Conservation (phyloP, 2,113 vertebrate species). For the Rhodinocichla rosea region DNA sequence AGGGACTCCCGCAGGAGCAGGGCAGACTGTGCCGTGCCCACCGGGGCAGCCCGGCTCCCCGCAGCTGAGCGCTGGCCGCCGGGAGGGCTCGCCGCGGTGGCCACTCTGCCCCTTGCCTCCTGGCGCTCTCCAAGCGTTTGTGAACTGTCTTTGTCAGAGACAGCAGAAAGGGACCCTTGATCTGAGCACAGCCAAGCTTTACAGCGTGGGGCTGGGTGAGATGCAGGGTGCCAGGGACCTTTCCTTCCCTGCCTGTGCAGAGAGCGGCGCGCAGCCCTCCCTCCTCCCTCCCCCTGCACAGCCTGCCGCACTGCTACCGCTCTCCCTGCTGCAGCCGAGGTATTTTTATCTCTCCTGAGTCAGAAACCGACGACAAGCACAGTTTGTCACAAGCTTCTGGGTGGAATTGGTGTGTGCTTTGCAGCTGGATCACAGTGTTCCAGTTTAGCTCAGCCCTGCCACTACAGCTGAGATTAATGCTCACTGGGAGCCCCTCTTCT, state of each 20-base stretch:
- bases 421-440: constrained; percentile 1
- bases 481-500: neutral
- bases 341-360: constrained; percentile 60
- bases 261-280: neutral
- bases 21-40: neutral
- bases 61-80: neutral
- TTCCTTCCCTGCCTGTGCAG: neutral
- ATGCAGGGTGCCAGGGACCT: fast-evolving
- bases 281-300: neutral
- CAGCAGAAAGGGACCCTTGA: neutral
- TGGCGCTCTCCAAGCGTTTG: neutral
- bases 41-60: neutral
- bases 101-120: neutral
- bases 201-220: fast-evolving
- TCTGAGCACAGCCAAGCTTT: neutral
- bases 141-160: neutral
- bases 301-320: neutral
- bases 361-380: constrained; percentile 22
- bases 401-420: neutral
- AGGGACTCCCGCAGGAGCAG: fast-evolving
- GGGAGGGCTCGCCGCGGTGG: fast-evolving
- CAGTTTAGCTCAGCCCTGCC: neutral
- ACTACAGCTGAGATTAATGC: neutral
- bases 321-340: constrained; percentile 21
- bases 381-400: constrained; percentile 25